Evolutionary conservation across 2,113 vertebrate genomes (phyloP), one percentile per base, ranked within the genome.

Genomic region (Argyrosomus japonicus): DNA sequence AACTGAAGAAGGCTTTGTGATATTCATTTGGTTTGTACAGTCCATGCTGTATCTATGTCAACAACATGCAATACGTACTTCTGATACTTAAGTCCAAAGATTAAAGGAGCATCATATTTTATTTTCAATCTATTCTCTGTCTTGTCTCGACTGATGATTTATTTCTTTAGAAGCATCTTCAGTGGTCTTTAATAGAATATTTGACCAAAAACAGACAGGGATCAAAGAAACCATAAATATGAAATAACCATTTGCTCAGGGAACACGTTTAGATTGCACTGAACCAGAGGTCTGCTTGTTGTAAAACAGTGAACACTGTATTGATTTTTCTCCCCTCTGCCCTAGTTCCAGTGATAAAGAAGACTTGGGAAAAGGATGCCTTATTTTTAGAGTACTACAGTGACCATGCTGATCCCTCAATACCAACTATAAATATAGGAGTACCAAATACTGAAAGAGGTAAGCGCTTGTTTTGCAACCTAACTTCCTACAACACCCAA

Each of bases 391-490:
- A 98, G 84, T 99, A 97, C 90, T 99, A 99, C 93, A 99, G 98
- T 72, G 98, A 99, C 93, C 89, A 95, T 0, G 92, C 93, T n/a
- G 98, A 99, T 80, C 83, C 82, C 48, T 92, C 96, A 29, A 97
- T 99, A 90, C 98, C 98, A 23, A 97, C 98, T 27, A 78, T 98
- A 80, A 89, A 99, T 86, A 92, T 99, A 84, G 98, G 97, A 1
- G 15, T 99, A 29, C 98, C 98, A 40, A 99, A 99, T 75, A 99
- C 98, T 40, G 98, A 99, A 19, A 96, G 98, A 96, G 98, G 98
- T 99, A 81, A 95, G 94, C 88, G 60, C 21, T 68, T 25, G 21
- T 68, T 79, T 81, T 48, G 47, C 47, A 68, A 45, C 25, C 68
- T 53, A 1, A 64, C 8, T 76, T 5, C 15, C 40, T 36, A 47